Percentiles rank a stretch among this genome's conserved stretches.
These are phyloP conservation scores for Bombus difficillimus DNA, from an alignment of 1,140 invertebrate genomes.

Conservation along the genomic window DNA sequence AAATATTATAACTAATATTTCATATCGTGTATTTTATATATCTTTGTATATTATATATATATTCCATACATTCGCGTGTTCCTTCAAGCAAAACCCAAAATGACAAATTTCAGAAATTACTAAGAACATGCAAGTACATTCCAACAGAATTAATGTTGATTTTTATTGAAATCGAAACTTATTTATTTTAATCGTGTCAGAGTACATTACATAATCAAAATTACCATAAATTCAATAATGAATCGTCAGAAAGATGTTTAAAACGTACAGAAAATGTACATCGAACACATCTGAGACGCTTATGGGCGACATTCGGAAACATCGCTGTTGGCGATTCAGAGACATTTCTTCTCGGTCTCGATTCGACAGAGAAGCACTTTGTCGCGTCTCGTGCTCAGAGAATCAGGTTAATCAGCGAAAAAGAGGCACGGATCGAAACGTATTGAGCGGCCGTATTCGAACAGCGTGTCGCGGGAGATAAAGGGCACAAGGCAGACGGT, in stretches of 20 bases:
- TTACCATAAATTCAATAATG: neutral
- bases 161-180: neutral
- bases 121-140: too few relatives aligned
- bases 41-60: too few relatives aligned
- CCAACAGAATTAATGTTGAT: neutral
- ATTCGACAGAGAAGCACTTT: conserved; percentile 14
- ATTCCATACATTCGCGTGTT: too few relatives aligned
- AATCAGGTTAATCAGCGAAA: conserved; percentile 40
- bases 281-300: neutral
- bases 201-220: neutral
- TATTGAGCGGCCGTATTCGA: neutral
- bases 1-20: too few relatives aligned
- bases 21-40: too few relatives aligned
- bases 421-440: neutral
- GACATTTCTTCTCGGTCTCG: neutral
- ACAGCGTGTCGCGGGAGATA: conserved; percentile 18
- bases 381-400: conserved; percentile 7
- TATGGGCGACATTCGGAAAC: neutral
- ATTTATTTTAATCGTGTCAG: neutral
- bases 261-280: neutral
- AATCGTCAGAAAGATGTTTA: neutral
- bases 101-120: too few relatives aligned
- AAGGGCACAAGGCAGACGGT: conserved; percentile 2
- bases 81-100: too few relatives aligned
- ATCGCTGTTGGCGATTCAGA: neutral